Evolutionary conservation across 2,113 vertebrate species (phyloP), one percentile per base, ranked within the genome.

Genomic region (Paraplagusia blochii): DNA sequence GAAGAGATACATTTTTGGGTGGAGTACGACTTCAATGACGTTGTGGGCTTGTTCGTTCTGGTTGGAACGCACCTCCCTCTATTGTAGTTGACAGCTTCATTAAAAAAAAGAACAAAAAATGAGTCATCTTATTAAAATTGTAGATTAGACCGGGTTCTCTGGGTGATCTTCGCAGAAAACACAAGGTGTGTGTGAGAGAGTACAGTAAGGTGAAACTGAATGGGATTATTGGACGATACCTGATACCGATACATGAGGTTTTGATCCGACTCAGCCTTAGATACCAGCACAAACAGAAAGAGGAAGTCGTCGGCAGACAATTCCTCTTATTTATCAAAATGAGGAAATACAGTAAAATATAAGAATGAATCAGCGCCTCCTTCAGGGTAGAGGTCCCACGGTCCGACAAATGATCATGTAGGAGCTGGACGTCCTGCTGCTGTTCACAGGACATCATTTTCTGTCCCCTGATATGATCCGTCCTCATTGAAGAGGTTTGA

Each of bases 361-460:
- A 29, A 29, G 22, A 6, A 29, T 29, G 22, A 29, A 29, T 29
- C 22, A 29, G n/a, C n/a, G 18, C 13, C 42, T 70, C 59, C 58
- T 56, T 59, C 56, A 40, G 57, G 52, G 50, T 35, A 69, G 9
- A 22, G 57, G 49, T 69, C 42, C 59, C 33, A 54, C 55, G 11
- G 40, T 65, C 57, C 43, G 2, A 22, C 40, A 12, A 34, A 38
- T 52, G 43, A 35, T 66, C 63, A 56, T 16, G 22, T 15, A 9
- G 56, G 19, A 60, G 44, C 13, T 11, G 14, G 45, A 58, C 35
- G 53, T 51, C 44, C 46, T 53, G 61, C 40, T 49, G 64, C 44
- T 29, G 22, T 6, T 29, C 22, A 29, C 22, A 29, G 22, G 22
- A 29, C n/a, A n/a, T n/a, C n/a, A n/a, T n/a, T n/a, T n/a, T n/a